phyloP scores from a whole-genome alignment of 2,113 vertebrate genomes.

The Neopipo cinnamomea region DNA sequence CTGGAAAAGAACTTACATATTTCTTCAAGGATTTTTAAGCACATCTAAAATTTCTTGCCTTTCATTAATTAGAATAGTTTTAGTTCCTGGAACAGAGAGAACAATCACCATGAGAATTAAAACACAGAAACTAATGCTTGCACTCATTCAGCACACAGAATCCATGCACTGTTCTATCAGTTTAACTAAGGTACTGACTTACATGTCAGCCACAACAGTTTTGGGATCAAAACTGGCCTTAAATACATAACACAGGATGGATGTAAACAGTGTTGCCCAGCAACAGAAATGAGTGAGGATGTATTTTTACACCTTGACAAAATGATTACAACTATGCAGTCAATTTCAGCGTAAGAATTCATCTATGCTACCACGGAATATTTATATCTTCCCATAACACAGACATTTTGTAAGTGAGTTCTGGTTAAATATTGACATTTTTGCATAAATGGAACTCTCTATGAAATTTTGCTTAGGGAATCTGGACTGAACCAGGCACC shows the following conservation, averaged over 20 bases:
- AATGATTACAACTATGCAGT: not conserved
- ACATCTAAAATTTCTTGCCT: not conserved
- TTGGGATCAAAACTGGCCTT: not conserved
- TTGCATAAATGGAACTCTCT: not conserved
- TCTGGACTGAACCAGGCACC: not conserved
- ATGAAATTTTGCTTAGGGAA: not conserved
- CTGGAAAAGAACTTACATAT: not conserved
- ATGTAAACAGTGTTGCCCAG: slow-evolving; percentile 11
- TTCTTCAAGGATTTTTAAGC: not conserved
- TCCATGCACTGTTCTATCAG: not conserved
- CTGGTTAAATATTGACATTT: slow-evolving; percentile 34
- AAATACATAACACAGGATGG: not conserved
- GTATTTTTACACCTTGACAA: slow-evolving; percentile 25
- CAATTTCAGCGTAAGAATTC: not conserved
- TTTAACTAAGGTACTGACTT: not conserved
- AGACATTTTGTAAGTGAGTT: not conserved
- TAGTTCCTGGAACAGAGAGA: not conserved
- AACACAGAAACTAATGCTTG: not conserved
- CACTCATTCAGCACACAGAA: not conserved
- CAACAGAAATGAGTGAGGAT: slow-evolving; percentile 9
- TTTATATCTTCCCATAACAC: not conserved
- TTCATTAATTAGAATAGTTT: not conserved
- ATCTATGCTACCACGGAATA: not conserved
- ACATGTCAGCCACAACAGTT: not conserved
- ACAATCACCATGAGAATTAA: not conserved